Evolutionary conservation across 2,888 invertebrate species (phyloP).

Genomic region (Leptopilina syphax): DNA sequence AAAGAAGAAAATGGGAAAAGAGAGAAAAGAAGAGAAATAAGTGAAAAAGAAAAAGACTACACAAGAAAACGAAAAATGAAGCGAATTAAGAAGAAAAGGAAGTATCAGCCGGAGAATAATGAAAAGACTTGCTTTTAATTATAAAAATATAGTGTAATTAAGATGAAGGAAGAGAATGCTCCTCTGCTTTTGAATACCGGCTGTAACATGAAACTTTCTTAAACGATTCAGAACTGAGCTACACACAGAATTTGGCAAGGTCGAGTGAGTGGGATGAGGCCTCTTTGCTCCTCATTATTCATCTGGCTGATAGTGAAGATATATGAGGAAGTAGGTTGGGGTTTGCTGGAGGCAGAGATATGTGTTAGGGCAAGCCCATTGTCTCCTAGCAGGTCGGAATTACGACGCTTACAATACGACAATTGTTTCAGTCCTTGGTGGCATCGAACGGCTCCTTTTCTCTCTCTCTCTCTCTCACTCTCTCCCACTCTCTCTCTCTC

Average conservation of each 20-base stretch:
- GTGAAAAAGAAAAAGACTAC: no score
- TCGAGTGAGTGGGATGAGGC: slow-evolving; percentile 42
- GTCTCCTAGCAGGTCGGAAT: slow-evolving; percentile 69
- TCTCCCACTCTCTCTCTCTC: no score
- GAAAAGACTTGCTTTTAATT: not conserved
- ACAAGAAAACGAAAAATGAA: no score
- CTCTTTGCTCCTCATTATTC: slow-evolving; percentile 70
- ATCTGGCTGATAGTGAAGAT: slow-evolving; percentile 67
- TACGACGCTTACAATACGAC: slow-evolving; percentile 73
- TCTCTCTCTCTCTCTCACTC: no score
- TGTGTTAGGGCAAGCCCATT: slow-evolving; percentile 68
- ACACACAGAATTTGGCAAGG: slow-evolving; percentile 33
- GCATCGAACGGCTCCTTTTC: slow-evolving; percentile 53
- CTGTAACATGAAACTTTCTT: slow-evolving; percentile 39
- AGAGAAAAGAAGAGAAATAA: no score
- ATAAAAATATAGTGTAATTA: slow-evolving; percentile 20
- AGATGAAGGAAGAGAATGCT: slow-evolving; percentile 12
- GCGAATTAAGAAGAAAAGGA: no score
- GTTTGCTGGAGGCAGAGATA: slow-evolving; percentile 66
- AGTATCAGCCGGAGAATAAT: not conserved
- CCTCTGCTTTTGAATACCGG: slow-evolving; percentile 27
- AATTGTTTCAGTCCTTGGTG: slow-evolving; percentile 73
- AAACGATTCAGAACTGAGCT: slow-evolving; percentile 21
- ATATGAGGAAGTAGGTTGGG: slow-evolving; percentile 56
- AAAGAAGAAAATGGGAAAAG: no score